Evolutionary conservation across 1,140 invertebrate genomes (phyloP).

Genomic region (Steinernema feltiae): DNA sequence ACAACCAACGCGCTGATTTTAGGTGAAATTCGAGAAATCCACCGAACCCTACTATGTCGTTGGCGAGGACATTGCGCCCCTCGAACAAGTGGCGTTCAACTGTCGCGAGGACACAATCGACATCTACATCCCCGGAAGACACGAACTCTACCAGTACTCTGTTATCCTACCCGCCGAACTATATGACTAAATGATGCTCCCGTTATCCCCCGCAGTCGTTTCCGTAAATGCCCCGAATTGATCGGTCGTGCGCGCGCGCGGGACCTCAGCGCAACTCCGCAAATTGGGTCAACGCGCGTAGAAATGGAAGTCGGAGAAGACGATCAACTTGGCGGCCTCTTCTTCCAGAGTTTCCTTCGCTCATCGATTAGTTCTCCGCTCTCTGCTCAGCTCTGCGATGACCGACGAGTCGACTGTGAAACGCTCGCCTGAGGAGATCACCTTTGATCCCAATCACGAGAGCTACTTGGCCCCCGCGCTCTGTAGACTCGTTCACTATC

Average conservation of each 20-base stretch:
- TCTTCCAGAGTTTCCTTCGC: neutral
- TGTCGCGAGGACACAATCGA: constrained; percentile 6
- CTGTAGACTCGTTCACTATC: constrained; percentile 47
- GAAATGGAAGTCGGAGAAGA: too few species aligned
- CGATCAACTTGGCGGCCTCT: neutral
- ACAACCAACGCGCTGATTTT: neutral
- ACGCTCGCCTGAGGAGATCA: constrained; percentile 21
- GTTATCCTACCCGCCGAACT: neutral
- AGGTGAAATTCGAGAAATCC: neutral
- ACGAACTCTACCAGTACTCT: neutral
- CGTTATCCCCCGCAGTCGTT: neutral
- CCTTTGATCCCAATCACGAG: constrained; percentile 49
- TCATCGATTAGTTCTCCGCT: neutral
- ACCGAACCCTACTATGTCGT: neutral
- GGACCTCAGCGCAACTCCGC: neutral
- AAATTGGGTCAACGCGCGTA: too few species aligned
- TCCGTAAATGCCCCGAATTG: neutral
- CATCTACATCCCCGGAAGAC: neutral
- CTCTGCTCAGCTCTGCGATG: neutral
- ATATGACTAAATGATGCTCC: neutral
- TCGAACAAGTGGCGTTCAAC: neutral
- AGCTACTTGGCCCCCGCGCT: constrained; percentile 48
- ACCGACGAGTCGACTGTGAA: neutral
- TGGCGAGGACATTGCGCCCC: neutral
- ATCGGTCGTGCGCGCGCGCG: neutral